phyloP scores from a whole-genome alignment of 2,113 vertebrate genomes.

The Notothenia coriiceps region DNA sequence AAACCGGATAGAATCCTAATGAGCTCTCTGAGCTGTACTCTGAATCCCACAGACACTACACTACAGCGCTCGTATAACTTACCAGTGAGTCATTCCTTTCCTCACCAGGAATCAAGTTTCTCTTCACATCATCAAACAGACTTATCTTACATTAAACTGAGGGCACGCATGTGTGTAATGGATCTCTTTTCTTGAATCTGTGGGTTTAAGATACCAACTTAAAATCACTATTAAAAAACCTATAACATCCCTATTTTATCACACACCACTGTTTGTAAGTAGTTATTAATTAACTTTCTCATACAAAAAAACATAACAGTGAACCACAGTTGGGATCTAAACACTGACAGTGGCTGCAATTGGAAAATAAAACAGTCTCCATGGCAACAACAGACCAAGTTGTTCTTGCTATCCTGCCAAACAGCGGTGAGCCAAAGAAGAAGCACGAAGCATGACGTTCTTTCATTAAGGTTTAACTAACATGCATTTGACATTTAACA shows the following conservation, averaged over 20 bases:
- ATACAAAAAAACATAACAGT: neutral
- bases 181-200: neutral
- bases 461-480: constrained; percentile 59
- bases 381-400: constrained; percentile 78
- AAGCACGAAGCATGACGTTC: constrained; percentile 52
- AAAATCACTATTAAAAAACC: neutral
- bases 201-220: neutral
- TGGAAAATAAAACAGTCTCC: constrained; percentile 64
- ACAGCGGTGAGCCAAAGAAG: constrained; percentile 49
- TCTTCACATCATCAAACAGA: constrained; percentile 31
- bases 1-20: constrained; percentile 58
- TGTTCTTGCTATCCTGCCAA: constrained; percentile 60
- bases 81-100: constrained; percentile 45
- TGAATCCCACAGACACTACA: constrained; percentile 49
- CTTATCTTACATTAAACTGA: constrained; percentile 11
- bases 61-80: constrained; percentile 3
- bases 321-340: constrained; percentile 51
- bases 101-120: constrained; percentile 23
- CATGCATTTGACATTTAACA: constrained; percentile 19
- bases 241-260: neutral
- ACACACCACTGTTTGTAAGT: neutral
- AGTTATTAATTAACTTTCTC: constrained; percentile 46
- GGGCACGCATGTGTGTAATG: neutral
- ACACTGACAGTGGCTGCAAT: constrained; percentile 53
- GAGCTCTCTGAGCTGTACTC: constrained; percentile 55